A percentile compares a stretch with the other conserved stretches of the same genome.
Evolutionary conservation across 1,140 invertebrate species (phyloP).

Genomic region (Drosophila triauraria): DNA sequence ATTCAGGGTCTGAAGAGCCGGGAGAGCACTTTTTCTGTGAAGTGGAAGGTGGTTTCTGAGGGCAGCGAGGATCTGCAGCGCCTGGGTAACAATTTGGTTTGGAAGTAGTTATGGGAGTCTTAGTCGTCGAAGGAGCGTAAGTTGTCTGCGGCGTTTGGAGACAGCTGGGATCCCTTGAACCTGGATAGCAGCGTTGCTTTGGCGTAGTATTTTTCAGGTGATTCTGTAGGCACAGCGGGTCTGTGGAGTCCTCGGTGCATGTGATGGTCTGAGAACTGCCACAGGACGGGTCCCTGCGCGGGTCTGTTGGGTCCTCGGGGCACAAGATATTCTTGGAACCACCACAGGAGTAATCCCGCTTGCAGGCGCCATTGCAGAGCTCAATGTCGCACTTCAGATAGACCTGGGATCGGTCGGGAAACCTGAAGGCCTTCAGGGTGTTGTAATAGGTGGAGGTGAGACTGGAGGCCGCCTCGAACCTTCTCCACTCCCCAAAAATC

Average conservation of each 20-base stretch:
- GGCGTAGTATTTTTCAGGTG: slow-evolving; percentile 28
- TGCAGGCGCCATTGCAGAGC: slow-evolving; percentile 85
- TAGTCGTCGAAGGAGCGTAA: slow-evolving; percentile 22
- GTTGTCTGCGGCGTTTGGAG: slow-evolving; percentile 38
- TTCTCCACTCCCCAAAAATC: slow-evolving; percentile 89
- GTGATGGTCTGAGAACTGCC: too few species aligned
- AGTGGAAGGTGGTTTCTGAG: not conserved
- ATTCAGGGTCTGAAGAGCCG: slow-evolving; percentile 59
- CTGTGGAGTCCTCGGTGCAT: slow-evolving; percentile 80
- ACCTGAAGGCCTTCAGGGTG: slow-evolving; percentile 90
- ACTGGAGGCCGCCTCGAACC: slow-evolving; percentile 86
- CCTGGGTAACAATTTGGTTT: slow-evolving; percentile 46
- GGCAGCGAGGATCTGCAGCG: slow-evolving; percentile 23
- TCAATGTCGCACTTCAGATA: slow-evolving; percentile 91
- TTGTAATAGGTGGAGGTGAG: slow-evolving; percentile 89
- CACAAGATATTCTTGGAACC: slow-evolving; percentile 36
- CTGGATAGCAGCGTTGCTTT: slow-evolving; percentile 80
- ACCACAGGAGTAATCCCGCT: slow-evolving; percentile 56
- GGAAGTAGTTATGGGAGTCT: not conserved
- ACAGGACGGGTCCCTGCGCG: slow-evolving; percentile 14
- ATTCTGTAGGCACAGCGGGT: slow-evolving; percentile 80
- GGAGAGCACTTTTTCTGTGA: slow-evolving; percentile 63
- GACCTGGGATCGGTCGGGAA: slow-evolving; percentile 90
- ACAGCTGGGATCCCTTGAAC: slow-evolving; percentile 84
- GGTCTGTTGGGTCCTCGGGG: slow-evolving; percentile 85